Evolutionary conservation across 1,140 invertebrate genomes (phyloP).

Genomic region (Saccostrea echinata): DNA sequence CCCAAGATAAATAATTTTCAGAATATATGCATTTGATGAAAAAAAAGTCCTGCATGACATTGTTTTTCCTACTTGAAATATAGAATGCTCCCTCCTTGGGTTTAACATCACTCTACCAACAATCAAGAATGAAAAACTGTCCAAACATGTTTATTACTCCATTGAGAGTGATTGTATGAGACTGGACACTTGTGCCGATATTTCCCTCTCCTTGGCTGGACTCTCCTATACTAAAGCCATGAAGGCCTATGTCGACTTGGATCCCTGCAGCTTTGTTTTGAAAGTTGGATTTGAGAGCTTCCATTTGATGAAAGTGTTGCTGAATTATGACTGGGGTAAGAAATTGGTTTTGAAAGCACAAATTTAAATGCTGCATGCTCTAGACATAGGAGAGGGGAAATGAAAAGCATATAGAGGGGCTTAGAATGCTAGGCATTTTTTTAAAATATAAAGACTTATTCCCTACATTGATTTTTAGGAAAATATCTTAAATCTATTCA

Average conservation of each 20-base stretch:
- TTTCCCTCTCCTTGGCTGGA: conserved; percentile 37
- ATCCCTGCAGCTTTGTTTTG: conserved; percentile 57
- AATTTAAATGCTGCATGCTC: too few species aligned
- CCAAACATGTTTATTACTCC: conserved; percentile 50
- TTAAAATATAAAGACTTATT: too few species aligned
- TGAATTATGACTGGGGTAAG: conserved; percentile 58
- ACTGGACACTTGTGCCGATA: conserved; percentile 63
- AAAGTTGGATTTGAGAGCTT: conserved; percentile 52
- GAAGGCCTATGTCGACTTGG: conserved; percentile 48
- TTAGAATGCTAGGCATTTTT: too few species aligned
- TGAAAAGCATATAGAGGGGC: too few species aligned
- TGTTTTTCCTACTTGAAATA: not conserved
- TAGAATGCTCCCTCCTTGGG: conserved; percentile 45
- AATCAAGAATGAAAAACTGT: conserved; percentile 47
- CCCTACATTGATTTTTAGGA: too few species aligned
- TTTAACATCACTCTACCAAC: conserved; percentile 52
- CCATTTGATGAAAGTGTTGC: conserved; percentile 44
- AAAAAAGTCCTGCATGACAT: not conserved
- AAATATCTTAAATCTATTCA: too few species aligned
- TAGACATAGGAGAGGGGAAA: too few species aligned
- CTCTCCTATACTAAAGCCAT: conserved; percentile 43
- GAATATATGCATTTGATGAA: too few species aligned
- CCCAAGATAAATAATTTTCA: too few species aligned
- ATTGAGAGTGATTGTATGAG: conserved; percentile 59
- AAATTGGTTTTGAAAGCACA: not conserved